phyloP scores from a whole-genome alignment of 2,797 vertebrate genomes.

The Mycteria americana region DNA sequence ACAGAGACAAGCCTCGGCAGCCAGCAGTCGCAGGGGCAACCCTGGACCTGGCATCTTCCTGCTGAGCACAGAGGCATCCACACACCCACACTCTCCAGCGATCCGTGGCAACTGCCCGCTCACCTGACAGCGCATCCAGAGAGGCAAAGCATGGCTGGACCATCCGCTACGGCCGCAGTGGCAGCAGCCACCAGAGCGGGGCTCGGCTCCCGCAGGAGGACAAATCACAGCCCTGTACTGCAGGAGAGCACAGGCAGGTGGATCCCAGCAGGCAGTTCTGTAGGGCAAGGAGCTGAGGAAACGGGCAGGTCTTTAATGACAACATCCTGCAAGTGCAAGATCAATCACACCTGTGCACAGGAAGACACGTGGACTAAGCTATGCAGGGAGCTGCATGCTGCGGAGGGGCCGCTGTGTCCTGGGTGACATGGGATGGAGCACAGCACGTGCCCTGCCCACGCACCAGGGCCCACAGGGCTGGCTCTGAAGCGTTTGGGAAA shows the following conservation, averaged over 20 bases:
- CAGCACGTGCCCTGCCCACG: background rate
- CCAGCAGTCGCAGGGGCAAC: background rate
- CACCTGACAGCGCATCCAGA: rapidly evolving
- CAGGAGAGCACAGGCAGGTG: background rate
- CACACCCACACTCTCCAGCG: rapidly evolving
- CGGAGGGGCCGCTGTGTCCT: too few species aligned
- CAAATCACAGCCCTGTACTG: too few species aligned
- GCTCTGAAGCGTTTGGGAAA: background rate
- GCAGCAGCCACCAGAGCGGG: rapidly evolving
- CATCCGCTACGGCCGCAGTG: too few species aligned
- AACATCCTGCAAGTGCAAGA: background rate
- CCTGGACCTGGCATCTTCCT: rapidly evolving
- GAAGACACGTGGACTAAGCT: background rate
- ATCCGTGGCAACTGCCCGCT: rapidly evolving
- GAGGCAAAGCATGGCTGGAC: background rate
- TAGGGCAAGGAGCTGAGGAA: background rate
- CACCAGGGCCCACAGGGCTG: background rate
- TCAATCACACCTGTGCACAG: rapidly evolving
- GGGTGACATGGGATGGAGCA: background rate
- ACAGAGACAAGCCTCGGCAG: background rate
- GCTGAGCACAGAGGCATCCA: rapidly evolving
- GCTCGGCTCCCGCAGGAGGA: background rate
- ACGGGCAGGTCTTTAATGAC: background rate
- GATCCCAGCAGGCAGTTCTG: background rate
- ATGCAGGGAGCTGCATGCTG: too few species aligned